phyloP scores from a whole-genome alignment of 2,888 invertebrate species.

The Watsonalla binaria region DNA sequence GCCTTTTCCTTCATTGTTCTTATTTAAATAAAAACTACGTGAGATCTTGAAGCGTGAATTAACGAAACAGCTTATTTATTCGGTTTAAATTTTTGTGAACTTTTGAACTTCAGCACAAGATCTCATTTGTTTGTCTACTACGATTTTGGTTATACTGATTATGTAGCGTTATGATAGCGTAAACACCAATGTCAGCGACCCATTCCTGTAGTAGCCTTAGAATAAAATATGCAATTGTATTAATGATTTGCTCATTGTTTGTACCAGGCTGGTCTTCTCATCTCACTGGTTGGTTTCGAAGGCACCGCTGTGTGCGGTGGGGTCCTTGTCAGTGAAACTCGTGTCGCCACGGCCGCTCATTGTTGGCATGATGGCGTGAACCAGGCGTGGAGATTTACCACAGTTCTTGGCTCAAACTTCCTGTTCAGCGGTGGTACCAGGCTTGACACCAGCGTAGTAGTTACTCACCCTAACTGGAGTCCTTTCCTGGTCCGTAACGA shows the following conservation, averaged over 20 bases:
- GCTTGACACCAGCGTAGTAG: slow-evolving; percentile 26
- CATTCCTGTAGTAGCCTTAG: background rate
- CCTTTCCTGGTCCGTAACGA: slow-evolving; percentile 40
- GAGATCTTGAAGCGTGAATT: no score
- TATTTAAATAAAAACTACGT: no score
- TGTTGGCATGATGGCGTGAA: slow-evolving; percentile 48
- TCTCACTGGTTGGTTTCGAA: slow-evolving; percentile 17
- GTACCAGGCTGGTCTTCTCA: slow-evolving; percentile 30
- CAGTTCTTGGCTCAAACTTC: slow-evolving; percentile 42
- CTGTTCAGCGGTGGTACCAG: slow-evolving; percentile 52
- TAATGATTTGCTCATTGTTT: slow-evolving; percentile 1
- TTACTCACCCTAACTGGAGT: slow-evolving; percentile 39
- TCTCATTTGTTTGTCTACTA: no score
- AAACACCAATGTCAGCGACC: background rate
- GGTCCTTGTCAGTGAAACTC: slow-evolving; percentile 29
- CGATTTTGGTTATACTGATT: no score
- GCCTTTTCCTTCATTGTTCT: no score
- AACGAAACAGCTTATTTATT: no score
- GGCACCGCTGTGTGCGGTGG: slow-evolving; percentile 46
- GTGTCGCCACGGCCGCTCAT: slow-evolving; percentile 46
- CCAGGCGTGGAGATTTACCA: slow-evolving; percentile 39
- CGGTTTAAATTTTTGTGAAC: no score
- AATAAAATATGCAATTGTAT: background rate
- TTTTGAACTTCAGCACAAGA: no score
- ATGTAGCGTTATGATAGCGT: no score